Percentiles rank a stretch among this genome's conserved stretches.
Evolutionary conservation across 2,888 invertebrate species (phyloP).

Genomic region (Seira ritae): DNA sequence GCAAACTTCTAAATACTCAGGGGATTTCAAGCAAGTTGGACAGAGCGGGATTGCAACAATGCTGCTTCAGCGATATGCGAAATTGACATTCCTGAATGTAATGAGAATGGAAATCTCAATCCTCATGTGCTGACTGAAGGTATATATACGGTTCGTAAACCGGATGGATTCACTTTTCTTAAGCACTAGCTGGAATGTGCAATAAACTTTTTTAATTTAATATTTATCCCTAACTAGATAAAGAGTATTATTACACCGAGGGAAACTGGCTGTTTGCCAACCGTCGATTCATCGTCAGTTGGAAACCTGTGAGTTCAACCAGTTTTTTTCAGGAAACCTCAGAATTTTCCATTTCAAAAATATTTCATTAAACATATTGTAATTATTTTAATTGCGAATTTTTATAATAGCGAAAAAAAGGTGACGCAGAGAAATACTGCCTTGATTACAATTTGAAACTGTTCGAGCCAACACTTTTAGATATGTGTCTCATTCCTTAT

Average conservation of each 20-base stretch:
- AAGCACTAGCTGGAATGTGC: no score
- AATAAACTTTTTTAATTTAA: background rate
- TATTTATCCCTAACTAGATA: no score
- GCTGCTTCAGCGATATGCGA: conserved; percentile 34
- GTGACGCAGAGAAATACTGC: conserved; percentile 31
- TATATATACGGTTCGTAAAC: background rate
- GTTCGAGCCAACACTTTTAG: conserved; percentile 21
- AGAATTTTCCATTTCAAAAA: background rate
- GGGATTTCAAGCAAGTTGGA: conserved; percentile 47
- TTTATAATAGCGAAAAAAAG: background rate
- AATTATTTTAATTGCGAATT: background rate
- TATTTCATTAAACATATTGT: background rate
- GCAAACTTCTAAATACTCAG: conserved; percentile 22
- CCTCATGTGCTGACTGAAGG: conserved; percentile 55
- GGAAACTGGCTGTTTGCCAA: conserved; percentile 58
- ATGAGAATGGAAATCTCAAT: conserved; percentile 16
- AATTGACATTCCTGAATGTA: conserved; percentile 22
- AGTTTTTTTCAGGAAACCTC: no score
- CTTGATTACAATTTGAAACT: conserved; percentile 25
- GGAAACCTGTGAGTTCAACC: conserved; percentile 37
- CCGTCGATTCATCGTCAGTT: conserved; percentile 42
- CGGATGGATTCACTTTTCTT: background rate
- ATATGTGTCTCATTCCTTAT: conserved; percentile 46
- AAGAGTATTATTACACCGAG: conserved; percentile 45
- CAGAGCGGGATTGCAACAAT: conserved; percentile 19